phyloP scores from a whole-genome alignment of 2,113 vertebrate genomes.

The Orcinus orca region DNA sequence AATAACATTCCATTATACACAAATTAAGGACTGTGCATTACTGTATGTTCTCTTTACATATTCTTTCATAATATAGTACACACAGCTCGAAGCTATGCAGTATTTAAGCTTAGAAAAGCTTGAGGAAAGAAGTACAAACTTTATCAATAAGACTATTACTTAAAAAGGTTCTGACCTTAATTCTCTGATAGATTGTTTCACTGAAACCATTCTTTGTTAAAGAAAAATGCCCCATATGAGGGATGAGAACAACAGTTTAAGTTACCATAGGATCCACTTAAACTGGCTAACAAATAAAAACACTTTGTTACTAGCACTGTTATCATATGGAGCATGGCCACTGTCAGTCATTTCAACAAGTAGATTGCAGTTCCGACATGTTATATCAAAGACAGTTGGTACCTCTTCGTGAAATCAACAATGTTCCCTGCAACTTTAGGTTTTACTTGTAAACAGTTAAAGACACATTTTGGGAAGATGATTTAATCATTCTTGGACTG shows the following conservation, averaged over 20 bases:
- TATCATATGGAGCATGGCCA: constrained; percentile 51
- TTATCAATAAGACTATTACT: constrained; percentile 78
- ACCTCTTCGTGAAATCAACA: constrained; percentile 68
- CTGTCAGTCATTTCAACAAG: constrained; percentile 76
- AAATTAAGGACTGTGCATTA: constrained; percentile 81
- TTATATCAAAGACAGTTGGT: constrained; percentile 70
- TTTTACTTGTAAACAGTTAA: constrained; percentile 77
- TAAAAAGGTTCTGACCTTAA: constrained; percentile 78
- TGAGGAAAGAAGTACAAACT: constrained; percentile 79
- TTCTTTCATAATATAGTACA: constrained; percentile 82
- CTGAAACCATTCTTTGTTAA: constrained; percentile 84
- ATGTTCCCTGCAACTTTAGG: constrained; percentile 48
- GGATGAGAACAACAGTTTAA: constrained; percentile 79
- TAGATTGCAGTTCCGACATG: constrained; percentile 73
- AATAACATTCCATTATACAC: constrained; percentile 86
- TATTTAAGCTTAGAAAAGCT: constrained; percentile 78
- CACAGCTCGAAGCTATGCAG: constrained; percentile 82
- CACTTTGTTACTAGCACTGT: constrained; percentile 57
- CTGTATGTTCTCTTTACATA: constrained; percentile 83
- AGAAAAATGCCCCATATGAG: constrained; percentile 78
- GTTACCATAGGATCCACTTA: constrained; percentile 77
- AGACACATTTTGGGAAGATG: constrained; percentile 62
- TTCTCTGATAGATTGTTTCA: constrained; percentile 83
- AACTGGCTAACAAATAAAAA: constrained; percentile 79
- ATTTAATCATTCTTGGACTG: constrained; percentile 73